phyloP scores from a whole-genome alignment of 2,113 vertebrate genomes.

The Cyprinodon brontotheroides region DNA sequence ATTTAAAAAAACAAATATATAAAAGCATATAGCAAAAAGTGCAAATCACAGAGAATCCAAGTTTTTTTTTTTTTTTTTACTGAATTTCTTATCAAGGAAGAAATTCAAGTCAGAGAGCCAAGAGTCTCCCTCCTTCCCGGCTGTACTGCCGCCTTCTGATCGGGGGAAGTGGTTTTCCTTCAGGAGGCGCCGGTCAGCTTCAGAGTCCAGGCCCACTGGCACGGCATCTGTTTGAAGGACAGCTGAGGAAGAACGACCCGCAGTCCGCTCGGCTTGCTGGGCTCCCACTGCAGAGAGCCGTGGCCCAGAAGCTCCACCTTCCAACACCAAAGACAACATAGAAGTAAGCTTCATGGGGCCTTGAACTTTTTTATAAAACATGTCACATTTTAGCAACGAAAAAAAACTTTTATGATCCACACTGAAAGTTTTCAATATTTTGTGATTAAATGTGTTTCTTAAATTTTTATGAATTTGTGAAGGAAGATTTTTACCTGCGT shows the following conservation, averaged over 20 bases:
- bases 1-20: background rate
- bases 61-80: too few relatives aligned
- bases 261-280: slow-evolving; percentile 79
- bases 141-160: slow-evolving; percentile 15
- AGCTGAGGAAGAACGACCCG: slow-evolving; percentile 80
- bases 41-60: background rate
- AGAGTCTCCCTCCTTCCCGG: background rate
- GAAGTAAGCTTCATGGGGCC: background rate
- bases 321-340: slow-evolving; percentile 37
- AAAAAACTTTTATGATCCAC: too few relatives aligned
- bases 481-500: slow-evolving; percentile 83
- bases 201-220: slow-evolving; percentile 91
- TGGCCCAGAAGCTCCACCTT: slow-evolving; percentile 88
- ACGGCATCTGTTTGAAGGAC: slow-evolving; percentile 81
- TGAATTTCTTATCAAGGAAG: background rate
- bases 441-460: too few relatives aligned
- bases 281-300: slow-evolving; percentile 81
- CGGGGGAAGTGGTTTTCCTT: slow-evolving; percentile 16
- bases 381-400: background rate
- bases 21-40: background rate
- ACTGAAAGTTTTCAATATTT: too few relatives aligned
- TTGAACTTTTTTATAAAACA: too few relatives aligned
- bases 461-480: background rate
- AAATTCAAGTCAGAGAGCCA: background rate
- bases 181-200: slow-evolving; percentile 76